Evolutionary conservation across 2,113 vertebrate genomes (phyloP).

Genomic region (Clupea harengus): DNA sequence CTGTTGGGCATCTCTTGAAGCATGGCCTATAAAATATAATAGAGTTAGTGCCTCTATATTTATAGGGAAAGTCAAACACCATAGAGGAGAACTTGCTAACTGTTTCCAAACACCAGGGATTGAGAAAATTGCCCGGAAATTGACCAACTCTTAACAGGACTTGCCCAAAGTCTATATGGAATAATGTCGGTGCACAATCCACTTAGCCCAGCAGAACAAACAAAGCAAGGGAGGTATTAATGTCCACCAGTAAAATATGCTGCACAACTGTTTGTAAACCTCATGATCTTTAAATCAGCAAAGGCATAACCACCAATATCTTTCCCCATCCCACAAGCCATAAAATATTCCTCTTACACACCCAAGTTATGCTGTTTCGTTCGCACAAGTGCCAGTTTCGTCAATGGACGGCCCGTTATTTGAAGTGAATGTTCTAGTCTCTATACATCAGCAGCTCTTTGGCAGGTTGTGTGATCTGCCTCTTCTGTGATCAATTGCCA

Average conservation of each 20-base stretch:
- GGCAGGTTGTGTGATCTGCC: slow-evolving; percentile 11
- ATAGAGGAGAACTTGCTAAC: slow-evolving; percentile 17
- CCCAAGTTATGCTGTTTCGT: neutral
- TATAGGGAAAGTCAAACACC: slow-evolving; percentile 30
- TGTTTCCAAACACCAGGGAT: slow-evolving; percentile 53
- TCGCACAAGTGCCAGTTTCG: neutral
- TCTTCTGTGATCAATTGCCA: slow-evolving; percentile 60
- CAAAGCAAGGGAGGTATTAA: neutral
- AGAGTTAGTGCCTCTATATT: slow-evolving; percentile 62
- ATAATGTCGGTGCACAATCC: neutral
- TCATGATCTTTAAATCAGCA: neutral
- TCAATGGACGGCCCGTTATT: neutral
- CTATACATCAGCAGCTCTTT: slow-evolving; percentile 37
- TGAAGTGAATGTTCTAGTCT: slow-evolving; percentile 19
- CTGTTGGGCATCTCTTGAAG: slow-evolving; percentile 57
- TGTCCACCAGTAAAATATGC: neutral
- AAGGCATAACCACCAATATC: neutral
- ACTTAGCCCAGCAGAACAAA: neutral
- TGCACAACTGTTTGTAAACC: neutral
- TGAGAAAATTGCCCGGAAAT: slow-evolving; percentile 27
- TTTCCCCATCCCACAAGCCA: neutral
- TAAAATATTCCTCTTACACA: neutral
- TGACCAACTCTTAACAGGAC: slow-evolving; percentile 14
- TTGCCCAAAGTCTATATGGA: neutral
- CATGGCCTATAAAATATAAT: slow-evolving; percentile 62